Percentiles rank a stretch among this genome's conserved stretches.
phyloP scores from a whole-genome alignment of 2,888 invertebrate species.

The Drosophila paucipuncta region DNA sequence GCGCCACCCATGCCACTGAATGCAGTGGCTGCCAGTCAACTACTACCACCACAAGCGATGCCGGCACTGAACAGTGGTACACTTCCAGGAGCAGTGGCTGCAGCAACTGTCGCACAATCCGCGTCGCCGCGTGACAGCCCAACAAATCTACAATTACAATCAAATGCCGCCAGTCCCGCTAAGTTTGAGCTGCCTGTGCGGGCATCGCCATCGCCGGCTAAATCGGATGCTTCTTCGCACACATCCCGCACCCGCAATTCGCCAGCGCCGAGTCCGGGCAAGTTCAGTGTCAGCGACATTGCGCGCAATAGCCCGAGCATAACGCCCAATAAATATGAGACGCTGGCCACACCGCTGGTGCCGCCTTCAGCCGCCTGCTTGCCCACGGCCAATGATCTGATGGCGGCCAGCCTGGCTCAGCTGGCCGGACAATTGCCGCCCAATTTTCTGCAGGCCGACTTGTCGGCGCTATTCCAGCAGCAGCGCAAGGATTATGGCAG shows the following conservation, averaged over 20 bases:
- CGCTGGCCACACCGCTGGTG: conserved; percentile 57
- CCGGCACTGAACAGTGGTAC: conserved; percentile 25
- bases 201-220: conserved; percentile 87
- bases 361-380: conserved; percentile 66
- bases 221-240: conserved; percentile 87
- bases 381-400: conserved; percentile 84
- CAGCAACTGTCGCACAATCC: conserved; percentile 44
- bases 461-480: conserved; percentile 83
- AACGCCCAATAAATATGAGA: conserved; percentile 84
- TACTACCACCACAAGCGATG: conserved; percentile 53
- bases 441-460: conserved; percentile 83
- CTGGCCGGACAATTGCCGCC: conserved; percentile 84
- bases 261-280: conserved; percentile 86
- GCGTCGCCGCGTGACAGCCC: conserved; percentile 85
- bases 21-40: conserved; percentile 28
- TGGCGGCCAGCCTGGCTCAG: conserved; percentile 85
- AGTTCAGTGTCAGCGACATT: conserved; percentile 84
- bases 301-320: conserved; percentile 84
- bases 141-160: conserved; percentile 83
- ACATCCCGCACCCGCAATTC: conserved; percentile 86
- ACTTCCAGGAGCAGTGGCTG: not conserved
- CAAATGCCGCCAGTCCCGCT: conserved; percentile 85
- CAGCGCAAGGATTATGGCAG: conserved; percentile 84
- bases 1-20: conserved; percentile 25
- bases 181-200: conserved; percentile 87